phyloP scores from a whole-genome alignment of 2,113 vertebrate species.

The Nibea coibor region DNA sequence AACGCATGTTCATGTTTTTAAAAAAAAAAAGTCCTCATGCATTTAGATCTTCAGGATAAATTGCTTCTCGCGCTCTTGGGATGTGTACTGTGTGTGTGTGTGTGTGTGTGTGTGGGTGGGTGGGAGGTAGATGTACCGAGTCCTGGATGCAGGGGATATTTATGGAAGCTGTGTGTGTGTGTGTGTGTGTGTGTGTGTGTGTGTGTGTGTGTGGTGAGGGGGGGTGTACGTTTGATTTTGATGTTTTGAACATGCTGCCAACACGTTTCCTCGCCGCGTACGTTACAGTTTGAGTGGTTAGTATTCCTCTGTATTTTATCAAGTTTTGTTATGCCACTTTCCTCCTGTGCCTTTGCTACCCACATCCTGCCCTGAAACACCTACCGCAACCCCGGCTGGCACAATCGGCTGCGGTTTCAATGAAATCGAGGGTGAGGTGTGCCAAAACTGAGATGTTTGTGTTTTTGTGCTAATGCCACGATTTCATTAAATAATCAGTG shows the following conservation, averaged over 20 bases:
- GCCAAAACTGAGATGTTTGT: constrained; percentile 9
- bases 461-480: not conserved
- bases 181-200: constrained; percentile 41
- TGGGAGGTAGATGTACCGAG: constrained; percentile 37
- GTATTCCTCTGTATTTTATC: constrained; percentile 75
- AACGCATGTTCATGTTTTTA: constrained; percentile 22
- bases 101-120: not conserved
- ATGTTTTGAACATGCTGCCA: constrained; percentile 55
- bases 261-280: constrained; percentile 65
- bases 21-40: constrained; percentile 12
- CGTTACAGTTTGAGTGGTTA: constrained; percentile 71
- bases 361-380: constrained; percentile 83
- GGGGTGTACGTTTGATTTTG: constrained; percentile 51
- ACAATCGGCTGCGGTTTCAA: constrained; percentile 40
- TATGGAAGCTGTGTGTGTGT: constrained; percentile 56
- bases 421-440: constrained; percentile 32
- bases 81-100: constrained; percentile 5
- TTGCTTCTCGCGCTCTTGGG: constrained; percentile 34
- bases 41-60: constrained; percentile 43
- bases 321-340: constrained; percentile 67
- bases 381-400: constrained; percentile 70
- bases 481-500: constrained; percentile 25
- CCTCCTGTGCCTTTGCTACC: constrained; percentile 63
- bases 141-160: constrained; percentile 63
- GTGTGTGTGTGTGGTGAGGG: constrained; percentile 2